A percentile compares a stretch with the other conserved stretches of the same genome.
phyloP scores from a whole-genome alignment of 2,888 invertebrate genomes.

The Eupeodes latifasciatus region DNA sequence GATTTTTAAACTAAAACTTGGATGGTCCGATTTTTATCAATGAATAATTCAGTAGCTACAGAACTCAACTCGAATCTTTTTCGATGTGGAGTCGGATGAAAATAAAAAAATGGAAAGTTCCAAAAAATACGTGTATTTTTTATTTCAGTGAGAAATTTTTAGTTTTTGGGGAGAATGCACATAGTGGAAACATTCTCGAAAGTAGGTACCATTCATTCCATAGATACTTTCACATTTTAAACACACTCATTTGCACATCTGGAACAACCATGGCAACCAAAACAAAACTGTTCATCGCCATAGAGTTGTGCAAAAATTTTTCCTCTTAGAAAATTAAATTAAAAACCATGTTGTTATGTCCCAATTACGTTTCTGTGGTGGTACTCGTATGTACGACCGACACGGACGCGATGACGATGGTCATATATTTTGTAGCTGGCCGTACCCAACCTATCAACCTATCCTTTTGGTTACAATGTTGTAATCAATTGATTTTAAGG shows the following conservation, averaged over 20 bases:
- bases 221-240: slow-evolving; percentile 53
- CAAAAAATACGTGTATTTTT: slow-evolving; percentile 23
- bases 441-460: background rate
- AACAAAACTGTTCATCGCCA: background rate
- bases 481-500: slow-evolving; percentile 37
- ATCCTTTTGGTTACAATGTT: slow-evolving; percentile 39
- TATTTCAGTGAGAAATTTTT: slow-evolving; percentile 39
- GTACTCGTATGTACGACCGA: background rate
- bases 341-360: slow-evolving; percentile 35
- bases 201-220: background rate
- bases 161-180: slow-evolving; percentile 13
- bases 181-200: background rate
- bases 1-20: slow-evolving; percentile 41
- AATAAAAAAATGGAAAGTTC: slow-evolving; percentile 49
- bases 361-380: slow-evolving; percentile 27
- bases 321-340: slow-evolving; percentile 7
- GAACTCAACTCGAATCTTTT: background rate
- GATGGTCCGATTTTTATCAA: slow-evolving; percentile 57
- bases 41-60: slow-evolving; percentile 67
- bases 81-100: background rate
- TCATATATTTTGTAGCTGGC: background rate
- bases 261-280: background rate
- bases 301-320: slow-evolving; percentile 15
- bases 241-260: slow-evolving; percentile 26
- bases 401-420: no score